phyloP scores from a whole-genome alignment of 2,113 vertebrate species.

The Catharus fuscescens region DNA sequence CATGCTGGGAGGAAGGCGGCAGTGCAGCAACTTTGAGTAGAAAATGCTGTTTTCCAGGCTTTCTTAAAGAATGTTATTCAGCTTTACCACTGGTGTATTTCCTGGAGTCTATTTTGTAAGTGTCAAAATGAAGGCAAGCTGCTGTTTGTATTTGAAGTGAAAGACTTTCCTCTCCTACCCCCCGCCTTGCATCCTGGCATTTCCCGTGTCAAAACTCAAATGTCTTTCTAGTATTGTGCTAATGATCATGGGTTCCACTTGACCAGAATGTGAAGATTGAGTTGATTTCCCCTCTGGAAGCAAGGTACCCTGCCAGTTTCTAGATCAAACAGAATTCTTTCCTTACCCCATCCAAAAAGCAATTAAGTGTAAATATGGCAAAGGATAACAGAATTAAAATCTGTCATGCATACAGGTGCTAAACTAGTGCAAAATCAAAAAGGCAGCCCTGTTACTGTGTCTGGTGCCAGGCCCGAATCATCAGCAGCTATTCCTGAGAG shows the following conservation, averaged over 20 bases:
- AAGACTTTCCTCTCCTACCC: background rate
- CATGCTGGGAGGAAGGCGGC: background rate
- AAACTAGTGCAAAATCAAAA: background rate
- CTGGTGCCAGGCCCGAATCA: background rate
- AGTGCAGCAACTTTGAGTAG: background rate
- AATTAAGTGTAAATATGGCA: background rate
- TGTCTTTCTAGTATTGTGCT: background rate
- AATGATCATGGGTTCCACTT: background rate
- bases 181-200: background rate
- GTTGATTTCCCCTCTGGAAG: background rate
- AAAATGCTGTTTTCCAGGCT: background rate
- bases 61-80: background rate
- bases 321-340: background rate
- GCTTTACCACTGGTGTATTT: background rate
- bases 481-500: background rate
- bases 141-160: background rate
- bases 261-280: background rate
- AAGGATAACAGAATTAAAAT: background rate
- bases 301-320: background rate
- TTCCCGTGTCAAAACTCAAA: background rate
- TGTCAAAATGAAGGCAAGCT: background rate
- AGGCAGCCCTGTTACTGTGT: background rate
- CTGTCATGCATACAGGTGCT: background rate
- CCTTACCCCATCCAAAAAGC: background rate
- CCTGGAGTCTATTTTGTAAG: background rate